Evolutionary conservation across 1,140 invertebrate genomes (phyloP), one percentile per base, ranked within the genome.

Genomic region (Chlorops oryzae): DNA sequence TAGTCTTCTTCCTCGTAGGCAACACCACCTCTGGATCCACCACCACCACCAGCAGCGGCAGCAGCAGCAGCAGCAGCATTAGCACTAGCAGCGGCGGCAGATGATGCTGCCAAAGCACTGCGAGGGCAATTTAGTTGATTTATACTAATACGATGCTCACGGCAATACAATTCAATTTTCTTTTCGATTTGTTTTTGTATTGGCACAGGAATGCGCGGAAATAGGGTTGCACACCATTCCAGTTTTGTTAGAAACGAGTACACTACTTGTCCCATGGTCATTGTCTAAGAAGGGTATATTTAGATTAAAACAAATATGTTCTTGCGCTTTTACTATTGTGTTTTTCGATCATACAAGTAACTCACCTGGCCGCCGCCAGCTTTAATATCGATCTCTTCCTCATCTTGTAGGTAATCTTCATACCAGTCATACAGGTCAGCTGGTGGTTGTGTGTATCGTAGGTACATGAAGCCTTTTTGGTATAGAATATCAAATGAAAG

Each of bases 201-300:
- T 13, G 96, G 96, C 27, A 99, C 96, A n/a, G 97, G 96, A 74
- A 99, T 99, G 54, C 97, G 80, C 1, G 97, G 97, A 72, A 99
- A 99, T 12, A 99, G 77, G 5, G 96, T 98, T 3, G 91, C 93
- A 76, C 96, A 99, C 92, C 93, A 96, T 62, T 98, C 96, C 37
- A 99, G 74, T 73, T 98, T 98, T 22, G 91, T 88, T 15, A 99
- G 78, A 80, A 95, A 95, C 64, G 93, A 90, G 38, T 92, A 82
- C 1, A 94, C 77, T 75, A 99, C 87, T 60, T 94, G 86, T 1
- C 97, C 96, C 49, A 99, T 94, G 22, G 88, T 92, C 78, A 96
- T 93, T 2, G 81, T 75, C 68, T 71, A 23, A 18, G 25, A 22
- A 42, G 24, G 17, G n/a, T 28, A 23, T 0, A 7, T n/a, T 22